Conservation (phyloP, 2,113 vertebrate genomes). For the Fulmarus glacialis region DNA sequence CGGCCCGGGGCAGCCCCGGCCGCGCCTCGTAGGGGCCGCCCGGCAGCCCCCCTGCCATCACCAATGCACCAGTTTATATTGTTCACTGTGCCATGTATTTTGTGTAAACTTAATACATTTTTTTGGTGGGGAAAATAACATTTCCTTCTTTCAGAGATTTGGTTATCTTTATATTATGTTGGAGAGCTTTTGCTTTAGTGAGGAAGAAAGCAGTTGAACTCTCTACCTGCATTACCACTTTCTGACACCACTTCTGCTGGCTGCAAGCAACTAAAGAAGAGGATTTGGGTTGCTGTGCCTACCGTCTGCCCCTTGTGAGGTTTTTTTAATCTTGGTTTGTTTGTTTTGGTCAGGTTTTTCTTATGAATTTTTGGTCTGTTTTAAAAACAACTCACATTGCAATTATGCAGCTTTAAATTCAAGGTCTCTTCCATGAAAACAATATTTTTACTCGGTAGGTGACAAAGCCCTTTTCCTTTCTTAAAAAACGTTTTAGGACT, state of each 20-base stretch:
- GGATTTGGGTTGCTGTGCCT: background rate
- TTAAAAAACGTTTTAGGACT: background rate
- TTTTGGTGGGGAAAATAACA: background rate
- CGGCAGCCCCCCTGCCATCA: too few species aligned
- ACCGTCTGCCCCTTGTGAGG: background rate
- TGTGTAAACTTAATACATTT: background rate
- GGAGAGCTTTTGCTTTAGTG: background rate
- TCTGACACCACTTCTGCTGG: fast-evolving
- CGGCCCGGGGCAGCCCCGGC: fast-evolving
- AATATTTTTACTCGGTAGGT: background rate
- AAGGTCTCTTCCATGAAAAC: background rate
- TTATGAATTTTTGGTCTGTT: background rate
- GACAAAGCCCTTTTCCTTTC: background rate
- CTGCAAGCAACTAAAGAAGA: fast-evolving
- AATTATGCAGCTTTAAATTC: background rate
- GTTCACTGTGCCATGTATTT: background rate
- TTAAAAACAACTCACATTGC: background rate
- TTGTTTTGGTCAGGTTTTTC: background rate
- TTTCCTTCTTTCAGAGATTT: background rate
- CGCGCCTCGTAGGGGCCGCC: too few species aligned
- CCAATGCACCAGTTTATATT: fast-evolving
- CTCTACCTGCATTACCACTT: background rate
- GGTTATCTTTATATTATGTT: background rate
- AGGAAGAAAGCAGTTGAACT: background rate
- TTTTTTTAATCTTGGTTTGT: background rate